phyloP scores from a whole-genome alignment of 2,888 invertebrate species.

The Yponomeuta malinellus region DNA sequence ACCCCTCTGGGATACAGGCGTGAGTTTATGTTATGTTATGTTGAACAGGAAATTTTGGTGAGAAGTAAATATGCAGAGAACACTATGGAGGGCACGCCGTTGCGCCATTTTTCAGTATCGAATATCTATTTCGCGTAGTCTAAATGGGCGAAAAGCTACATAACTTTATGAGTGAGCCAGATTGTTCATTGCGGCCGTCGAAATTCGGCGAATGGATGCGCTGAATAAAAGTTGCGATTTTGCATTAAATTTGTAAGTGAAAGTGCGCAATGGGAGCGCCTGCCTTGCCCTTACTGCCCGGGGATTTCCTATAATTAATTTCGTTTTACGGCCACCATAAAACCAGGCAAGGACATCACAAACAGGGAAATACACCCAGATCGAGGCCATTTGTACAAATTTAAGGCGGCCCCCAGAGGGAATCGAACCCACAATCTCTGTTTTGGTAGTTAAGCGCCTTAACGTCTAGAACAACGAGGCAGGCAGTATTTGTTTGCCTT shows the following conservation, averaged over 20 bases:
- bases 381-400: no score
- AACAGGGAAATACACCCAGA: no score
- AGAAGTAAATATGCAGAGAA: neutral
- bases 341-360: no score
- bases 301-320: neutral
- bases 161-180: neutral
- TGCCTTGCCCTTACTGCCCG: neutral
- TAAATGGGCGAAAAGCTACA: neutral
- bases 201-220: neutral
- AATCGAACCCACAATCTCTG: no score
- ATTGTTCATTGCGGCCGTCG: neutral
- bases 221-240: constrained; percentile 1
- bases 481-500: neutral
- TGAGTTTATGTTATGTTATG: no score
- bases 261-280: neutral
- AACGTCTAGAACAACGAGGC: no score
- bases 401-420: no score
- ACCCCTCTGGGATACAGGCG: no score
- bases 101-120: neutral
- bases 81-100: neutral
- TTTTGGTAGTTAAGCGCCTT: no score
- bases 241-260: neutral
- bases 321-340: neutral
- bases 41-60: no score
- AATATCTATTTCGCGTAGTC: neutral